Conservation (phyloP, 2,113 vertebrate genomes). For the Osmerus mordax region DNA sequence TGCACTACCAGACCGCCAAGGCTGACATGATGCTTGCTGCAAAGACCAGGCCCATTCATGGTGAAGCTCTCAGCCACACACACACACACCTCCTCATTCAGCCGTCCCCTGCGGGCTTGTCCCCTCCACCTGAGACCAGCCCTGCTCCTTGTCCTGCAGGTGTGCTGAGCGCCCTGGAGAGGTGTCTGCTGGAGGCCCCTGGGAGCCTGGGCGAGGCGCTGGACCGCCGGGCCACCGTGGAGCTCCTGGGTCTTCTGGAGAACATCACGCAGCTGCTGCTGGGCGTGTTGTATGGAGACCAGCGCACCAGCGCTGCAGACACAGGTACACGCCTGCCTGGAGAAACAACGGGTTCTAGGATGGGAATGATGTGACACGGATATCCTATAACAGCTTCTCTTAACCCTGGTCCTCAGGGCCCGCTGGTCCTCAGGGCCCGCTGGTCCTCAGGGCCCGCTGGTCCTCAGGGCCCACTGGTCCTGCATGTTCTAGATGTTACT, state of each 20-base stretch:
- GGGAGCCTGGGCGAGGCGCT: constrained; percentile 42
- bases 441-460: too few relatives aligned
- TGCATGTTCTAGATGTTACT: background rate
- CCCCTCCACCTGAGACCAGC: background rate
- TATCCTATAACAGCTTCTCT: background rate
- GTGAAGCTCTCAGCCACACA: constrained; percentile 51
- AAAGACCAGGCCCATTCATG: constrained; percentile 73
- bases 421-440: background rate
- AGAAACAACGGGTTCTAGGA: background rate
- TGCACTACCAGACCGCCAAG: constrained; percentile 71
- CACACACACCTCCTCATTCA: background rate
- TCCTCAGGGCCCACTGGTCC: background rate
- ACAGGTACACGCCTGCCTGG: constrained; percentile 54
- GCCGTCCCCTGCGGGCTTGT: background rate
- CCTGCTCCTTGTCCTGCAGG: constrained; percentile 60
- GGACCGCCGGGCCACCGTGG: constrained; percentile 43
- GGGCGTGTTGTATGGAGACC: constrained; percentile 72
- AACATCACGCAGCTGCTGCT: constrained; percentile 77
- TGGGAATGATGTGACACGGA: background rate
- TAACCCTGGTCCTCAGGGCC: too few relatives aligned
- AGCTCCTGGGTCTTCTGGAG: constrained; percentile 68
- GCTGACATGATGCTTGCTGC: constrained; percentile 78
- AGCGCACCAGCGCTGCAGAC: constrained; percentile 25
- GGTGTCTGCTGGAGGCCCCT: constrained; percentile 75
- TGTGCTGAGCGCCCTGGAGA: constrained; percentile 74